Conservation (phyloP, 2,113 vertebrate genomes). For the Eptesicus fuscus region DNA sequence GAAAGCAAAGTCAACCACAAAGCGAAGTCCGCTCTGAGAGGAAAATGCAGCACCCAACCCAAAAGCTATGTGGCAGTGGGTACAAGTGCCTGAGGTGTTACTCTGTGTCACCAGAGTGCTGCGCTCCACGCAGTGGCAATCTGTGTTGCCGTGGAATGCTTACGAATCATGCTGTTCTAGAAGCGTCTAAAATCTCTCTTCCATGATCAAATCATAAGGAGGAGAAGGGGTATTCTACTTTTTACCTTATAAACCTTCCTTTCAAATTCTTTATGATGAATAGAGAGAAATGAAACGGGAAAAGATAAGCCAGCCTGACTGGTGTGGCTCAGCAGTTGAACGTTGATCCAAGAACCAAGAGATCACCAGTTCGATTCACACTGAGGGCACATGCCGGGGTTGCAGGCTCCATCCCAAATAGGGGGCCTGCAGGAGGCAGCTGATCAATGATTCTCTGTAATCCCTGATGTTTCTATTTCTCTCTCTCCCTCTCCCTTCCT, state of each 20-base stretch:
- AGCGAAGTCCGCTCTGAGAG: background rate
- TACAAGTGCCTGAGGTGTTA: background rate
- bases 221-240: background rate
- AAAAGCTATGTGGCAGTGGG: background rate
- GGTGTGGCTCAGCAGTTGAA: too few species aligned
- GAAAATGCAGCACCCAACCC: background rate
- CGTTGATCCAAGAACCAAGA: too few species aligned
- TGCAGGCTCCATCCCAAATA: too few species aligned
- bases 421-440: too few species aligned
- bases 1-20: background rate
- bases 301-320: background rate
- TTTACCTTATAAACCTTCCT: background rate
- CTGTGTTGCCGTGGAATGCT: background rate
- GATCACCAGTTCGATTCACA: too few species aligned
- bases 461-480: too few species aligned
- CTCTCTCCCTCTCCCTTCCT: too few species aligned
- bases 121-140: background rate
- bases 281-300: background rate
- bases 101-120: background rate
- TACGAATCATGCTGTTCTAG: background rate
- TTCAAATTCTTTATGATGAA: background rate
- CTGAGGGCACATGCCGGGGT: too few species aligned
- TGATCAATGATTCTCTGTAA: too few species aligned
- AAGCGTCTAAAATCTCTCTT: background rate
- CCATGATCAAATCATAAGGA: background rate